Evolutionary conservation across 2,888 invertebrate species (phyloP).

Genomic region (Rhagonycha lutea): DNA sequence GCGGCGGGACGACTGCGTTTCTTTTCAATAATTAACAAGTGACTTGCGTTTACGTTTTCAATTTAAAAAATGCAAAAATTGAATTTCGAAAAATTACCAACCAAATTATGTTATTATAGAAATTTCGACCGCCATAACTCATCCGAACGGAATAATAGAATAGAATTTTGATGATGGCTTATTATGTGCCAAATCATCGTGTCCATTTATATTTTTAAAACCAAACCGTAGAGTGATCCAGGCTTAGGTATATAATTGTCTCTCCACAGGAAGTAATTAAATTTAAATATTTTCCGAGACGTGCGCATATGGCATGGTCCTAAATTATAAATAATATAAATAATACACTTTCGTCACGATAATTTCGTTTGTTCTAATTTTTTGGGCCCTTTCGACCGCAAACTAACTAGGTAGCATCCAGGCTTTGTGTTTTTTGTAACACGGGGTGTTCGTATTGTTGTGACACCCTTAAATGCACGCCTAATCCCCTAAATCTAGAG

Average conservation of each 20-base stretch:
- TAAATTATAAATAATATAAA: slow-evolving; percentile 26
- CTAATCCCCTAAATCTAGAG: slow-evolving; percentile 9
- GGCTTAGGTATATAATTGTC: slow-evolving; percentile 44
- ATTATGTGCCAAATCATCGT: slow-evolving; percentile 45
- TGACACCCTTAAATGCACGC: neutral
- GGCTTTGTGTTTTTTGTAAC: neutral
- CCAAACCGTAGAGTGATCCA: slow-evolving; percentile 12
- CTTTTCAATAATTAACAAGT: neutral
- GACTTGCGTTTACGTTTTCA: neutral
- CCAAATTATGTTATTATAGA: neutral
- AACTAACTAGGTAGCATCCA: neutral
- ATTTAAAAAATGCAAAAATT: neutral
- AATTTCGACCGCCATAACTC: slow-evolving; percentile 4
- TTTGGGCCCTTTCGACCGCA: neutral
- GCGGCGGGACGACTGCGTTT: no score
- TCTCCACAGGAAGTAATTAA: slow-evolving; percentile 49
- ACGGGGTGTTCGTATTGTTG: neutral
- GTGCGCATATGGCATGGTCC: slow-evolving; percentile 42
- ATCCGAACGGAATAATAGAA: neutral
- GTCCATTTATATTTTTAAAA: slow-evolving; percentile 35
- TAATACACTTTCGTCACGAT: neutral
- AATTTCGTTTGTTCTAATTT: neutral
- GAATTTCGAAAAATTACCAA: neutral
- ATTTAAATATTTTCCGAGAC: slow-evolving; percentile 41
- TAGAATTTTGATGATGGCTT: slow-evolving; percentile 20